Conservation (phyloP, 1,140 invertebrate species). For the Lepidurus packardi region DNA sequence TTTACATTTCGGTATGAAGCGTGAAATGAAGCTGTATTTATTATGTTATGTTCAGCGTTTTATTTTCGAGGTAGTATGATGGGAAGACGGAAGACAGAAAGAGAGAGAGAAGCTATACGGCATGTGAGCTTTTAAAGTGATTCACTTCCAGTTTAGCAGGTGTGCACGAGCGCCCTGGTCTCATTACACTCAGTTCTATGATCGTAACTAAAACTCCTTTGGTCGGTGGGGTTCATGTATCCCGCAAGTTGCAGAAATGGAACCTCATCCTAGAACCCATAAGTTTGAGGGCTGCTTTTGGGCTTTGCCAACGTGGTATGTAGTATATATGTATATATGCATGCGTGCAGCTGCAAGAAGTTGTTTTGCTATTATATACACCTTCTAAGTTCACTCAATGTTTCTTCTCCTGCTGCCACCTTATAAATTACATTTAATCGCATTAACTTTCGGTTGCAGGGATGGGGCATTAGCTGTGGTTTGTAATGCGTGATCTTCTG, state of each 20-base stretch:
- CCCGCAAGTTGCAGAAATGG: background rate
- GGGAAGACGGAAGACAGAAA: background rate
- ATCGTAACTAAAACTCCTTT: background rate
- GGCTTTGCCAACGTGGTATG: background rate
- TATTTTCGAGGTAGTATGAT: background rate
- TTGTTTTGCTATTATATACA: background rate
- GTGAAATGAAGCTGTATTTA: no score
- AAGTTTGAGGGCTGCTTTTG: background rate
- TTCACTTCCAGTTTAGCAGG: slow-evolving; percentile 21
- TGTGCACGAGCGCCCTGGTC: slow-evolving; percentile 11
- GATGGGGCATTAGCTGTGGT: slow-evolving; percentile 3
- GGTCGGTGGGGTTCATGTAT: background rate
- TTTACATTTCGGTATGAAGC: no score
- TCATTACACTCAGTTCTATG: slow-evolving; percentile 8
- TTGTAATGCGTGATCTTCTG: background rate
- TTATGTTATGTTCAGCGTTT: no score
- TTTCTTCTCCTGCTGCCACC: background rate
- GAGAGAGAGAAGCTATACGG: background rate
- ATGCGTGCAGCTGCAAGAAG: background rate
- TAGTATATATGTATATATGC: background rate
- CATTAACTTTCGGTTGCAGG: slow-evolving; percentile 11
- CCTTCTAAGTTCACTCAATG: background rate
- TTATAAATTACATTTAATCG: slow-evolving; percentile 16
- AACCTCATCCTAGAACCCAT: background rate
- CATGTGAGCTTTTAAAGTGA: background rate